A percentile compares a stretch with the other conserved stretches of the same genome.
These are phyloP conservation scores for Lordiphosa mommai DNA, from an alignment of 1,140 invertebrate species.

Conservation along the genomic window DNA sequence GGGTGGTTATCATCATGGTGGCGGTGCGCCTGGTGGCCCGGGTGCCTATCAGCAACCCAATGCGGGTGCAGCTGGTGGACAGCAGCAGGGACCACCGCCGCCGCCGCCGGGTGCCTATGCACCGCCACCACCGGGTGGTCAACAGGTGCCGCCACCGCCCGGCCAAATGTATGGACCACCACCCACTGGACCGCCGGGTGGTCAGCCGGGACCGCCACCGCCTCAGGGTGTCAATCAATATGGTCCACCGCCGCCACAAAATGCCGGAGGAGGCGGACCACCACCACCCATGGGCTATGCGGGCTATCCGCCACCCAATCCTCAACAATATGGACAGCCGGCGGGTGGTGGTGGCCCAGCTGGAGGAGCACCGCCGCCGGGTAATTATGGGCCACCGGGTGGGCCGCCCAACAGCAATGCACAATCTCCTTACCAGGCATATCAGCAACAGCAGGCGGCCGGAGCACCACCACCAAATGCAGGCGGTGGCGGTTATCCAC, in stretches of 20 bases:
- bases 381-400: constrained; percentile 62
- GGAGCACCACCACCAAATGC: constrained; percentile 48
- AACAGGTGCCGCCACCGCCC: constrained; percentile 55
- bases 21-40: constrained; percentile 28
- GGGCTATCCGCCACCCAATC: constrained; percentile 65
- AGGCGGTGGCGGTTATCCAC: constrained; percentile 50
- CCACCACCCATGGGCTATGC: constrained; percentile 72
- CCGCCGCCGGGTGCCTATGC: constrained; percentile 63
- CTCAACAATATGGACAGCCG: constrained; percentile 68
- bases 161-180: constrained; percentile 76
- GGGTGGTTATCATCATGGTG: constrained; percentile 78
- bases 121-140: constrained; percentile 53
- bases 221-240: constrained; percentile 71
- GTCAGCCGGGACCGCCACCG: constrained; percentile 52
- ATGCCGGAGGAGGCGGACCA: constrained; percentile 43
- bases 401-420: constrained; percentile 52
- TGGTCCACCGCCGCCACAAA: constrained; percentile 75
- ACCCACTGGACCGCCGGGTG: constrained; percentile 60
- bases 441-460: constrained; percentile 46
- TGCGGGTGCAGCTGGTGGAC: constrained; percentile 29
- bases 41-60: constrained; percentile 41
- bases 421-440: constrained; percentile 67
- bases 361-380: constrained; percentile 66
- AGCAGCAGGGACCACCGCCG: constrained; percentile 56
- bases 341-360: constrained; percentile 36